Base-by-base conservation (phyloP, 64 coral and sea anemone genomes). In the Hydrozoanthus tunicans region DNA sequence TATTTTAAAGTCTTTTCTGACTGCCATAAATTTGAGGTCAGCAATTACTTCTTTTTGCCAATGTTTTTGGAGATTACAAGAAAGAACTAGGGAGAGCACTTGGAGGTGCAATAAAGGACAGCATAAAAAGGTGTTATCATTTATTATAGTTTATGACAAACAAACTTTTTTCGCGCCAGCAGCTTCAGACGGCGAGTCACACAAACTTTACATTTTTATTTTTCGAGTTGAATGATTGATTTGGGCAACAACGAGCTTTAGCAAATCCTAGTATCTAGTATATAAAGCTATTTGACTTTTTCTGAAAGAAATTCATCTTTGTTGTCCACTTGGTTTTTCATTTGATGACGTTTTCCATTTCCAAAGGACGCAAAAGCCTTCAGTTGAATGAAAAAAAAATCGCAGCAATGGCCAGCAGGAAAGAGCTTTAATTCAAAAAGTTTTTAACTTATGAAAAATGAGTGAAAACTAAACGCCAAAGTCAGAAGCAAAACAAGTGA, bases 321-420 rank as follows among this genome's bases (percentile, higher is more conserved):
- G 7, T 79, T 79, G 77, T 79, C 77, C 77, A 79, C 77, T 79
- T 79, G 77, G 77, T 79, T 79, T 79, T 79, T 79, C 77, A 79
- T 79, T 79, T 79, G 77, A 79, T 43, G 77, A 79, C 77, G 77
- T 79, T 79, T 79, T 79, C 77, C 77, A 79, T 79, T 79, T 79
- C 77, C 77, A 79, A 79, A 79, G 77, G 77, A 79, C 77, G 77
- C 77, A 79, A 79, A 79, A 20, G 20, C 20, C 20, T 20, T 20
- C 20, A 20, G 20, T 20, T 20, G 0, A 20, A 20, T 20, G 20
- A 20, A 20, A 20, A 20, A 20, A 20, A 20, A 20, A 20, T 20
- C 20, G 20, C 20, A 20, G 20, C 20, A 79, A 58, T 58, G 51
- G 43, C 56, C 77, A 79, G 77, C 56, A 54, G 77, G 56, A 79